Base-by-base conservation (phyloP, 2,797 vertebrate genomes). In the Iguana delicatissima region DNA sequence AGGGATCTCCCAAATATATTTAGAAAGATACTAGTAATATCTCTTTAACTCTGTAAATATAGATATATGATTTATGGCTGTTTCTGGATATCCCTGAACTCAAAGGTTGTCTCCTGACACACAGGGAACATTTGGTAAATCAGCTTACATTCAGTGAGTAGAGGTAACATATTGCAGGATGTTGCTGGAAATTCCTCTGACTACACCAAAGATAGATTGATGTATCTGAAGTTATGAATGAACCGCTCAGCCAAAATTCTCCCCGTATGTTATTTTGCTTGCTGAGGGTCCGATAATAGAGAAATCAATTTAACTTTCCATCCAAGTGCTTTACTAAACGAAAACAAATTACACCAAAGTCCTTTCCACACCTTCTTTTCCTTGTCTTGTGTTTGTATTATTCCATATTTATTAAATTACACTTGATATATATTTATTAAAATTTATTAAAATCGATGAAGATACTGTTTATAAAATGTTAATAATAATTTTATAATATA, bases 1-100 rank as follows among this genome's bases (percentile, higher is more conserved):
- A 32, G 81, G 0, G 90, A 46, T 72, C n/a, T 90, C 93, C 81
- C 67, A 91, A 77, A 18, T 91, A 80, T 57, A 80, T 80, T 91
- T 88, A 80, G 35, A 35, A 24, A 80, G 32, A 42, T 59, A 69
- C 62, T 89, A 89, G 89, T 42, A 80, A 80, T 85, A 80, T 80
- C 29, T 13, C 22, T n/a, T 16, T 5, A 22, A 32, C 52, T 88
- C 62, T 80, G 42, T 46, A 52, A 55, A 50, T 80, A 6, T 46
- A 46, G 50, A 74, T 62, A 29, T 16, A 22, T 12, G 32, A 35
- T 89, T 67, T 38, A 67, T 80, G 67, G 12, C 8, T 50, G 38
- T 79, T 76, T n/a, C 57, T 86, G 64, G 67, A 64, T 82, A 42
- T 74, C 67, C 72, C 57, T 64, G 26, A 90, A 50, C 9, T 32